Evolutionary conservation across 2,888 invertebrate genomes (phyloP).

Genomic region (Aplocera efformata): DNA sequence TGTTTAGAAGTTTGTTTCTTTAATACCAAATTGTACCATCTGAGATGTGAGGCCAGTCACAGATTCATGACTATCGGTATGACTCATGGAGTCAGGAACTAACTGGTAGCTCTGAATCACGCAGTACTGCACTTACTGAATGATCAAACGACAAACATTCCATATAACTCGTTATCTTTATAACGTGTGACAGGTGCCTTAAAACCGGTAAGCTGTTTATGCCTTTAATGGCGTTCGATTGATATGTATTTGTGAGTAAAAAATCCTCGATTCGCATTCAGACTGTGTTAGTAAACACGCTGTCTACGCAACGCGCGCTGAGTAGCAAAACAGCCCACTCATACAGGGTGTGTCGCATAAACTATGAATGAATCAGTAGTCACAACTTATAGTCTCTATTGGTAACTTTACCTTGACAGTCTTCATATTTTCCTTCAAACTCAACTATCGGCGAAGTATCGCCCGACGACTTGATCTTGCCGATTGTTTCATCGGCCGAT

Average conservation of each 20-base stretch:
- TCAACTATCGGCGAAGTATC: no score
- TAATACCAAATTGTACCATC: no score
- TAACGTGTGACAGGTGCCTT: conserved; percentile 61
- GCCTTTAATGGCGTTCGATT: conserved; percentile 55
- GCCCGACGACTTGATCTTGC: no score
- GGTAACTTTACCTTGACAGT: no score
- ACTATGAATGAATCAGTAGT: no score
- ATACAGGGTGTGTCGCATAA: conserved; percentile 3
- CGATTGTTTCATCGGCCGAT: no score
- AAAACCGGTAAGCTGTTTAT: conserved; percentile 56
- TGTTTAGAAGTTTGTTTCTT: no score
- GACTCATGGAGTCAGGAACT: no score
- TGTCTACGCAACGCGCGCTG: conserved; percentile 40
- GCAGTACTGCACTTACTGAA: conserved; percentile 7
- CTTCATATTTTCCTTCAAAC: no score
- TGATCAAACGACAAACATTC: conserved; percentile 31
- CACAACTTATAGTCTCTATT: no score
- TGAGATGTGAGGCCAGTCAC: no score
- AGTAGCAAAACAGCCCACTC: conserved; percentile 26
- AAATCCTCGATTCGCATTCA: conserved; percentile 52
- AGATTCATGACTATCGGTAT: no score
- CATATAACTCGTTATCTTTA: conserved; percentile 49
- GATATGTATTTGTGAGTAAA: conserved; percentile 40
- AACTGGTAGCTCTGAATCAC: background rate
- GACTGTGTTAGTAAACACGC: conserved; percentile 53